A percentile compares a stretch with the other conserved stretches of the same genome.
Conservation (phyloP, 1,140 invertebrate species). For the Calycopis cecrops region DNA sequence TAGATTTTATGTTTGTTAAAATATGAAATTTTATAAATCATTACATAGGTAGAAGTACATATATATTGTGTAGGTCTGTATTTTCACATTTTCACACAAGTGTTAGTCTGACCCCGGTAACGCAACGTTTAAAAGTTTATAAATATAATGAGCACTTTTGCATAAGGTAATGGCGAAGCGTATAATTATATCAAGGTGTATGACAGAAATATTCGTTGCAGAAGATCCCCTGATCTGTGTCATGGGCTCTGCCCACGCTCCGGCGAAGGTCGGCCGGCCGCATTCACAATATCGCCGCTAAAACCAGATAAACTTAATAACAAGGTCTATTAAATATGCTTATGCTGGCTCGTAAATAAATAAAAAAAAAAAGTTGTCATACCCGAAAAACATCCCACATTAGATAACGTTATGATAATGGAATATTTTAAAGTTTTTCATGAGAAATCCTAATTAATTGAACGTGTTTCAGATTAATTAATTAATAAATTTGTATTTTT, state of each 20-base stretch:
- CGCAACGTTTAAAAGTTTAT: no score
- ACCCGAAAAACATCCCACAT: not conserved
- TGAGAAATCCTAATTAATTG: no score
- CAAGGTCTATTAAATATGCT: conserved; percentile 11
- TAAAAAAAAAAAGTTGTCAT: not conserved
- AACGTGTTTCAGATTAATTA: no score
- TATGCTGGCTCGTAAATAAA: not conserved
- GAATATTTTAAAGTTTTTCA: no score
- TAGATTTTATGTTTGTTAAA: no score
- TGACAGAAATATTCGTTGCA: conserved; percentile 56
- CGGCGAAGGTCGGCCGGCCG: conserved; percentile 58
- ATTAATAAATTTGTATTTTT: no score
- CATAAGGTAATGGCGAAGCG: not conserved
- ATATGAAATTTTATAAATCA: no score
- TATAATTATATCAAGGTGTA: conserved; percentile 31
- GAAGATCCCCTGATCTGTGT: conserved; percentile 64
- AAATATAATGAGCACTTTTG: no score
- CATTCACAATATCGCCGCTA: conserved; percentile 20
- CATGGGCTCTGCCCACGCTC: conserved; percentile 66
- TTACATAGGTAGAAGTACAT: no score
- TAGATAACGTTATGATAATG: not conserved
- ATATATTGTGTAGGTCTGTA: no score
- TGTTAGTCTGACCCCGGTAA: no score
- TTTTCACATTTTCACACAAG: no score
- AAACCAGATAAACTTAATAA: conserved; percentile 9